Evolutionary conservation across 2,113 vertebrate species (phyloP).

Genomic region (Dicentrarchus labrax): DNA sequence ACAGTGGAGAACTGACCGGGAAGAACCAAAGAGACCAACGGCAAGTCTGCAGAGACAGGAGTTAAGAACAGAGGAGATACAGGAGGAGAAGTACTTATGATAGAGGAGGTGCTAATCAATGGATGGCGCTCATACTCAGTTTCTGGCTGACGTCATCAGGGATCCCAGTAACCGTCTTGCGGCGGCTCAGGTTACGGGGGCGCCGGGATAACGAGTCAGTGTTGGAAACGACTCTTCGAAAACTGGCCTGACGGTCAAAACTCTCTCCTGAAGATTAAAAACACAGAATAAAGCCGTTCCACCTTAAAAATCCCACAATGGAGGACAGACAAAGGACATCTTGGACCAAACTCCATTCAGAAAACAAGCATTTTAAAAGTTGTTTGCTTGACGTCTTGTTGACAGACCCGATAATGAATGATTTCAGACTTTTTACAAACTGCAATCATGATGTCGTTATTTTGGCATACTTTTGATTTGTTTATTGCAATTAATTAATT

Average conservation of each 20-base stretch:
- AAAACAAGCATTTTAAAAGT: too few relatives aligned
- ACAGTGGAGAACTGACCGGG: conserved; percentile 87
- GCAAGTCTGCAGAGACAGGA: conserved; percentile 70
- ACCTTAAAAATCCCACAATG: too few relatives aligned
- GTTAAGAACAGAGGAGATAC: not conserved
- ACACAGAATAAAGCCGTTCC: too few relatives aligned
- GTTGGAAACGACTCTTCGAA: conserved; percentile 91
- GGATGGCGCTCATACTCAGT: conserved; percentile 85
- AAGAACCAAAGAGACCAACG: conserved; percentile 75
- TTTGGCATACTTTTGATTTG: too few relatives aligned
- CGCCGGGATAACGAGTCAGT: conserved; percentile 90
- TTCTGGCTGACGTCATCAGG: conserved; percentile 89
- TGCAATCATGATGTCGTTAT: too few relatives aligned
- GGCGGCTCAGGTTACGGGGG: conserved; percentile 91
- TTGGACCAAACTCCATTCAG: too few relatives aligned
- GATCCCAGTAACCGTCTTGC: conserved; percentile 91
- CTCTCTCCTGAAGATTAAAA: conserved; percentile 88
- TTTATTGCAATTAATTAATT: too few relatives aligned
- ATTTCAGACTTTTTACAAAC: too few relatives aligned
- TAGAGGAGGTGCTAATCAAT: not conserved
- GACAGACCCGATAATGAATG: too few relatives aligned
- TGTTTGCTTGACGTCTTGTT: too few relatives aligned
- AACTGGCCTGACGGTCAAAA: conserved; percentile 97
- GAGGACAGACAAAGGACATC: too few relatives aligned
- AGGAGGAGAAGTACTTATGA: not conserved